A percentile compares a stretch with the other conserved stretches of the same genome.
These are phyloP conservation scores for Misgurnus mizolepis DNA, from an alignment of 2,113 vertebrate genomes.

Conservation along the genomic window DNA sequence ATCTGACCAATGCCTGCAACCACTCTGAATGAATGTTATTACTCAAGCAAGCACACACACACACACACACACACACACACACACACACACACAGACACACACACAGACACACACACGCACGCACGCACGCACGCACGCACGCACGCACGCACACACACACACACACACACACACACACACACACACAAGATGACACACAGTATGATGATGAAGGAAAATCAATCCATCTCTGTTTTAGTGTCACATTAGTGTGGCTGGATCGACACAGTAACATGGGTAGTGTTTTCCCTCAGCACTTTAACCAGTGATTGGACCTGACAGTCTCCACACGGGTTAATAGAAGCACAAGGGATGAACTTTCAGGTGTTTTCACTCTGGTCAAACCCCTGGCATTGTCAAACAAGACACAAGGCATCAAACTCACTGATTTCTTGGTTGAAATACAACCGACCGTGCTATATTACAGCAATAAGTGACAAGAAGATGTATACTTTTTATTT, in stretches of 20 bases:
- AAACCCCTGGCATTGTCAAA: slow-evolving; percentile 57
- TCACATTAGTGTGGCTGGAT: slow-evolving; percentile 67
- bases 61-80: background rate
- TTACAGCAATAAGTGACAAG: too few relatives aligned
- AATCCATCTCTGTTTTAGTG: slow-evolving; percentile 68
- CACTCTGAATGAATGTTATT: slow-evolving; percentile 52
- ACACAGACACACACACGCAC: too few relatives aligned
- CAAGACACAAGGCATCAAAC: slow-evolving; percentile 64
- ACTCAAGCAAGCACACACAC: slow-evolving; percentile 18
- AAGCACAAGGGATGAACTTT: slow-evolving; percentile 17
- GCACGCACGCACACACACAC: background rate
- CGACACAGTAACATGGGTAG: slow-evolving; percentile 52
- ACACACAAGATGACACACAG: slow-evolving; percentile 16
- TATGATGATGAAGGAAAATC: slow-evolving; percentile 69
- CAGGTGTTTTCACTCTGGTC: slow-evolving; percentile 60
- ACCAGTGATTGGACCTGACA: slow-evolving; percentile 58
- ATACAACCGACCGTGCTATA: too few relatives aligned
- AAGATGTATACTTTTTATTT: too few relatives aligned
- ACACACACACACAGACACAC: slow-evolving; percentile 12
- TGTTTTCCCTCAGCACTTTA: slow-evolving; percentile 54
- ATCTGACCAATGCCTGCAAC: slow-evolving; percentile 19
- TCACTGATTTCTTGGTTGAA: slow-evolving; percentile 53
- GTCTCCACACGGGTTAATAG: slow-evolving; percentile 55
- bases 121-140: background rate
- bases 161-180: slow-evolving; percentile 21